Base-by-base conservation (phyloP, 2,888 invertebrate species). In the Apotomis turbidana region DNA sequence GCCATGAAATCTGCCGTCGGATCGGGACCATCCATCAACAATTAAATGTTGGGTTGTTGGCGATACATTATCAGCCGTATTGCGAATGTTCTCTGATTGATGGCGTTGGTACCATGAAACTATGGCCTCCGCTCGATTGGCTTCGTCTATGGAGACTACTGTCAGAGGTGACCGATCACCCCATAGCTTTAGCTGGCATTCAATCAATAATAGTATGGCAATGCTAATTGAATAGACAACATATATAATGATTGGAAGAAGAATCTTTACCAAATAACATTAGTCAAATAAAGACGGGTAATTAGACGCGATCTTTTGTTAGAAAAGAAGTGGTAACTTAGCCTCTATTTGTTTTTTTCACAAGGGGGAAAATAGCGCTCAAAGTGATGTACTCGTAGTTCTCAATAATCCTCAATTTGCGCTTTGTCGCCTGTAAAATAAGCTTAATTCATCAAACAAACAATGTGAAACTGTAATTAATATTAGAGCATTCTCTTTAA, bases 21-120 rank as follows among this genome's bases (percentile, higher is more conserved):
- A 78, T 66, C 51, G 78, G 78, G 80, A 80, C 82, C 83, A 93
- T 93, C 93, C 87, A 92, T 93, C 92, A 93, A 84, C 91, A 92
- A 93, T 93, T 93, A 93, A 91, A 90, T 85, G 85, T 83, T 85
- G 85, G 85, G 84, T 85, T 87, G 90, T 90, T 90, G 87, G 83
- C 86, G 88, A 90, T 90, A 89, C 88, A 89, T 90, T 91, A 92
- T 90, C 89, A 84, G 86, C 78, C 80, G 83, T 84, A 86, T 86
- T 87, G 85, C 88, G 79, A 89, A 87, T 85, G 81, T 79, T 82
- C 78, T 80, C 87, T 93, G 91, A 92, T 92, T 89, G 92, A 93
- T 93, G 86, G 85, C 77, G 78, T 85, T 85, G 86, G 87, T 87
- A 77, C 83, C 76, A 83, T 85, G 86, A 83, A 87, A 87, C 83